These are phyloP conservation scores for Notocelia uddmanniana DNA, from an alignment of 2,888 invertebrate genomes.

Conservation along the genomic window DNA sequence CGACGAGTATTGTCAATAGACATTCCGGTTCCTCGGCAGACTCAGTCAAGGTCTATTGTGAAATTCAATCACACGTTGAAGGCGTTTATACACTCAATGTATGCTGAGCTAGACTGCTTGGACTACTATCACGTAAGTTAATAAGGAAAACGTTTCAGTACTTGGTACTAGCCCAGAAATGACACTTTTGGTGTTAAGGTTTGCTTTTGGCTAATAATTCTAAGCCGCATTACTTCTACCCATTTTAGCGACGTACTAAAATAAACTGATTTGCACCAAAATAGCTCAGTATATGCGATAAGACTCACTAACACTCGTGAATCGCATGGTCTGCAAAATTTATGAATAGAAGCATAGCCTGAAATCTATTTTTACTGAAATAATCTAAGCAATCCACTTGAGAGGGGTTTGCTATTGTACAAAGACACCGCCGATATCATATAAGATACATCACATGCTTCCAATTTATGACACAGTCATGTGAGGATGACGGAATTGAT, in stretches of 20 bases:
- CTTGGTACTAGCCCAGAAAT: too few species aligned
- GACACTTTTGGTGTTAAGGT: too few species aligned
- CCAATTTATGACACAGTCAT: not conserved
- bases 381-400: not conserved
- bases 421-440: not conserved
- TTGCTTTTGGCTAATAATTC: too few species aligned
- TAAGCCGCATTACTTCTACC: too few species aligned
- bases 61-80: constrained; percentile 1
- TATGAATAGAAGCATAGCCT: not conserved
- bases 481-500: not conserved
- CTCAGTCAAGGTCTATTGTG: constrained; percentile 1
- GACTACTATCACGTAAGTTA: too few species aligned
- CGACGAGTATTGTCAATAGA: constrained; percentile 2
- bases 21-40: not conserved
- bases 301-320: not conserved
- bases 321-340: not conserved
- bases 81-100: not conserved
- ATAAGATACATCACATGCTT: not conserved
- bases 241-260: too few species aligned
- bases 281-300: not conserved
- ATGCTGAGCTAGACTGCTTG: too few species aligned
- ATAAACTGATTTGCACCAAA: not conserved
- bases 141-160: too few species aligned
- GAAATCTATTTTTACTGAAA: not conserved
- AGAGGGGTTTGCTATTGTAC: not conserved